Evolutionary conservation across 1,140 invertebrate genomes (phyloP), one percentile per base, ranked within the genome.

Genomic region (Meloidogyne hapla): DNA sequence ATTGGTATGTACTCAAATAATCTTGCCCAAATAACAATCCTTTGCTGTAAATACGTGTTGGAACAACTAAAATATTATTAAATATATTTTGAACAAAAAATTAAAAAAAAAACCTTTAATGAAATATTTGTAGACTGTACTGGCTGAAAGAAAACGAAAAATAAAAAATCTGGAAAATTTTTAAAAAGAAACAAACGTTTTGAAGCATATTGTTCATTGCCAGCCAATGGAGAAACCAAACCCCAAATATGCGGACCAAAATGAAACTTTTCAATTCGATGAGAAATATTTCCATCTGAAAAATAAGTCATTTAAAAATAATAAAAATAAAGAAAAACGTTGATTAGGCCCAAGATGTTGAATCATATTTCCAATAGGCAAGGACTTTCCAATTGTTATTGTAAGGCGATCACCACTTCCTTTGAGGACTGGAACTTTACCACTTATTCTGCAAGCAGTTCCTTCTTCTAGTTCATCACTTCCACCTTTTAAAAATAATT

Each of bases 191-290:
- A 13, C 33, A 68, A n/a, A 86, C 84, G 79, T 40, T 61, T 74
- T 21, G 75, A 40, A 33, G 84, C 79, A 18, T 85, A 81, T 76
- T 85, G 78, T 69, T 86, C 85, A 63, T 77, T 76, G 21, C 84
- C 84, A 15, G 85, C 81, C 48, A 85, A 67, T 21, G 84, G 84
- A 15, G 84, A 77, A 3, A 85, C 84, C n/a, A 85, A 72, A 18
- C 84, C 84, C 63, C 83, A 81, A 71, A 87, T 77, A 21, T 84
- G 83, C 3, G 69, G 80, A 65, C 84, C 84, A 69, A 85, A 85
- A 62, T 85, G 81, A 62, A 85, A 87, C 33, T 83, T 64, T 74
- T 85, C 84, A 48, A 85, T 87, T 74, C 84, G 77, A 78, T 85
- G 84, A 25, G 84, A 85, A 68, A 87, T 81, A 71, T 85, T 85